These are phyloP conservation scores for Brachyhypopomus gauderio DNA, from an alignment of 2,113 vertebrate species.

Conservation along the genomic window DNA sequence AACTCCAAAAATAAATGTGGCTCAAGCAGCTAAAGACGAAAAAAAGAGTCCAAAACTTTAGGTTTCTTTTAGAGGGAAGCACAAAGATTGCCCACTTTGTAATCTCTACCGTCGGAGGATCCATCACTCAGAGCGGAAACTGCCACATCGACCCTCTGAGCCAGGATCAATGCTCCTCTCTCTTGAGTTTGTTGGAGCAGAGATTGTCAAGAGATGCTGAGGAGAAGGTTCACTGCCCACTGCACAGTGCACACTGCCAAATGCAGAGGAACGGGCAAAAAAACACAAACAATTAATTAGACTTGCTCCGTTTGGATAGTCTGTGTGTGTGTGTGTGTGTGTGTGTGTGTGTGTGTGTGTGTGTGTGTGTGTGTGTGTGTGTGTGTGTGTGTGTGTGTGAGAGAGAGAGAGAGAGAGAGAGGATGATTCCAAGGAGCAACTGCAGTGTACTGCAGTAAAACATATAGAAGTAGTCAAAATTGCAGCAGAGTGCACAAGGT, in stretches of 20 bases:
- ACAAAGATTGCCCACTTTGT: slow-evolving; percentile 75
- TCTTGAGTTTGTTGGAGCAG: slow-evolving; percentile 66
- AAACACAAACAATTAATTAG: slow-evolving; percentile 41
- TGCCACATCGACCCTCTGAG: slow-evolving; percentile 69
- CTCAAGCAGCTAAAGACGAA: slow-evolving; percentile 43
- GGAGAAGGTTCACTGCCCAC: slow-evolving; percentile 18
- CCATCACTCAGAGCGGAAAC: slow-evolving; percentile 73
- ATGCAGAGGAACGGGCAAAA: slow-evolving; percentile 13
- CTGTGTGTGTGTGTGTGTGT: too few relatives aligned
- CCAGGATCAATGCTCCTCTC: slow-evolving; percentile 72
- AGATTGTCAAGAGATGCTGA: slow-evolving; percentile 71
- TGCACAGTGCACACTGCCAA: slow-evolving; percentile 3
- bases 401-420: too few relatives aligned
- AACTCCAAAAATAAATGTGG: slow-evolving; percentile 68
- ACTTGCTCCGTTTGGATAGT: neutral
- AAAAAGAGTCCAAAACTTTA: slow-evolving; percentile 56
- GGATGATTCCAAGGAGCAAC: too few relatives aligned
- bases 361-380: too few relatives aligned
- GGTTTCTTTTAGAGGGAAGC: slow-evolving; percentile 59
- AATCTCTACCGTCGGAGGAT: slow-evolving; percentile 72
- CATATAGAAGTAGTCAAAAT: too few relatives aligned
- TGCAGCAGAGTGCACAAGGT: too few relatives aligned
- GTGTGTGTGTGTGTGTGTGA: too few relatives aligned
- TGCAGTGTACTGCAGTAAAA: too few relatives aligned
- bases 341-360: too few relatives aligned